Evolutionary conservation across 2,113 vertebrate species (phyloP), one percentile per base, ranked within the genome.

Genomic region (Gulo gulo): DNA sequence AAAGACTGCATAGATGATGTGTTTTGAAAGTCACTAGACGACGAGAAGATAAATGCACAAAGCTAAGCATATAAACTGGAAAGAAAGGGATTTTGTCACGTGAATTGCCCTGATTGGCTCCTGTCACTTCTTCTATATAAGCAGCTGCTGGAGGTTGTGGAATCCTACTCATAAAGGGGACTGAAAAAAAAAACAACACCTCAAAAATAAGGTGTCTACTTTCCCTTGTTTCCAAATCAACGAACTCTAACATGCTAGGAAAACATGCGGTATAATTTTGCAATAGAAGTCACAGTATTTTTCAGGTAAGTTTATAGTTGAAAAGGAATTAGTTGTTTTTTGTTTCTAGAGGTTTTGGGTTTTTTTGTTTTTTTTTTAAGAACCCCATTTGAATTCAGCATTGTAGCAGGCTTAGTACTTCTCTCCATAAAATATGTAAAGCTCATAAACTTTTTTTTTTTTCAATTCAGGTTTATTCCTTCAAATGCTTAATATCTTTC

Each of bases 61-160:
- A 34, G 47, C 16, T 24, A 15, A 7, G 7, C 12, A 9, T 18
- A n/a, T 13, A 29, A 11, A 57, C 63, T 6, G 18, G 76, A 63
- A 31, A 26, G 31, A 13, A 71, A 36, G 26, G 11, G 89, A 7
- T n/a, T 81, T n/a, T 6, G 45, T 36, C 29, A 47, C 4, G 8
- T 7, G 13, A 31, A 36, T 24, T 4, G 8, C 34, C 36, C 52
- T 16, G 13, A 79, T 26, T 23, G 57, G 31, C 45, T 11, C 4
- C 6, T 2, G 0, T 42, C 11, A 21, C 21, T 34, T 4, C 4
- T 18, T 42, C 21, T 3, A 0, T 1, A 4, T 31, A 6, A 18
- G 23, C 24, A 29, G 21, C 0, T 1, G 59, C 16, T 13, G 7
- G 61, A 88, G 15, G 24, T 29, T 6, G 8, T 2, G 0, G 14